phyloP scores from a whole-genome alignment of 1,140 invertebrate species.

The Achroia grisella region DNA sequence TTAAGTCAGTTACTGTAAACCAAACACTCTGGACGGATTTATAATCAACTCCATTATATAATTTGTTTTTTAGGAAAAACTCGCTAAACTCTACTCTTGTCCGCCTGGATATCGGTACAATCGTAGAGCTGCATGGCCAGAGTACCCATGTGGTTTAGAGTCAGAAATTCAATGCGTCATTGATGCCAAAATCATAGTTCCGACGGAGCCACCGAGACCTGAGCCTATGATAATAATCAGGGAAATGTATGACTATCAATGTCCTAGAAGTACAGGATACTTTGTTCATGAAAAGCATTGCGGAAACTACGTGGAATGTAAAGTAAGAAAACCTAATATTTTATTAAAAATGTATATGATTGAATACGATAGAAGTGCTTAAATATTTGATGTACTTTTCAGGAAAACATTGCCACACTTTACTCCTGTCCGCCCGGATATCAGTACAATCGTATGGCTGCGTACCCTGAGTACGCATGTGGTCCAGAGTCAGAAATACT shows the following conservation, averaged over 20 bases:
- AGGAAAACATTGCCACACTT: not conserved
- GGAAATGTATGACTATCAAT: not conserved
- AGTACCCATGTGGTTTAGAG: not conserved
- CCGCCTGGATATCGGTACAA: not conserved
- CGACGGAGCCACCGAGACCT: not conserved
- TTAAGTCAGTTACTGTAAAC: no score
- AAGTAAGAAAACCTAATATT: no score
- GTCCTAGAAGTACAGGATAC: not conserved
- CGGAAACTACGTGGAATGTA: not conserved
- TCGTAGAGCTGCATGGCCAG: not conserved
- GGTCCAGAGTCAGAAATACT: not conserved
- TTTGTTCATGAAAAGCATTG: not conserved
- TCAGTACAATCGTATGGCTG: not conserved
- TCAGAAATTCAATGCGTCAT: no score
- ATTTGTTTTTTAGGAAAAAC: not conserved
- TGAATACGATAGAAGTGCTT: no score
- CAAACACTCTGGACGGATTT: no score
- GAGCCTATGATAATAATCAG: not conserved
- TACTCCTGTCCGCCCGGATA: not conserved
- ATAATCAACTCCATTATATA: no score
- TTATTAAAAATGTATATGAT: no score
- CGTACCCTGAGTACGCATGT: not conserved
- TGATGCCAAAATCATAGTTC: not conserved
- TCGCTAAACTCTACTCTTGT: not conserved
- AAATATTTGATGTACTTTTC: not conserved